phyloP scores from a whole-genome alignment of 2,888 invertebrate species.

The Drosophila ezoana region DNA sequence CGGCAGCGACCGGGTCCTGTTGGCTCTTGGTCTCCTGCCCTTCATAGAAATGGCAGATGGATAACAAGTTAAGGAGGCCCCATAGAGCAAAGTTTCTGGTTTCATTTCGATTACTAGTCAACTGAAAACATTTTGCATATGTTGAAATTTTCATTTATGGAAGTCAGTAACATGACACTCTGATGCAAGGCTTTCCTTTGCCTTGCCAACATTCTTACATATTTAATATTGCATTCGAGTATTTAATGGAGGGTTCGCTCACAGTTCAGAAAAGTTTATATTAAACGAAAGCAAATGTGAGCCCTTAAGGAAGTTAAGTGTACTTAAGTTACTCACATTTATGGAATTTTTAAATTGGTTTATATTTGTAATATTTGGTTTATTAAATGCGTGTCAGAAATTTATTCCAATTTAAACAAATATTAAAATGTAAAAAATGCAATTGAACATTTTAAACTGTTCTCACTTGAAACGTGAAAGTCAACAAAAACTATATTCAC shows the following conservation, averaged over 20 bases:
- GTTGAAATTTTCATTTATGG: conserved; percentile 14
- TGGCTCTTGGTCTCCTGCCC: conserved; percentile 1
- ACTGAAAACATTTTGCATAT: background rate
- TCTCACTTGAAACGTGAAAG: conserved; percentile 2
- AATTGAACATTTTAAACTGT: background rate
- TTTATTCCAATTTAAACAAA: background rate
- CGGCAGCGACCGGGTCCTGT: conserved; percentile 1
- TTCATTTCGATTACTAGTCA: conserved; percentile 24
- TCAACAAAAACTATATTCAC: background rate
- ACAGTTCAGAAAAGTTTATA: background rate
- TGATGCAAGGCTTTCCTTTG: background rate
- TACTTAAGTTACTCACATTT: too few relatives aligned
- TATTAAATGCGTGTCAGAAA: too few relatives aligned
- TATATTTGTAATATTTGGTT: too few relatives aligned
- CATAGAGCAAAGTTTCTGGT: conserved; percentile 24
- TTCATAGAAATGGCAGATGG: conserved; percentile 28
- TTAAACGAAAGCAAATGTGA: background rate
- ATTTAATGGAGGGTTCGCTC: background rate
- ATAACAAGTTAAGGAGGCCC: conserved; percentile 27
- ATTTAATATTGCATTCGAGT: background rate
- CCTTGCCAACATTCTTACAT: background rate
- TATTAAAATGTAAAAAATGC: background rate
- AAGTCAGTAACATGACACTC: conserved; percentile 6
- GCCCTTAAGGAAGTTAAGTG: too few relatives aligned
- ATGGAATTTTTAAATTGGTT: too few relatives aligned